These are phyloP conservation scores for Linnaemya vulpina DNA, from an alignment of 2,888 invertebrate species.

Conservation along the genomic window DNA sequence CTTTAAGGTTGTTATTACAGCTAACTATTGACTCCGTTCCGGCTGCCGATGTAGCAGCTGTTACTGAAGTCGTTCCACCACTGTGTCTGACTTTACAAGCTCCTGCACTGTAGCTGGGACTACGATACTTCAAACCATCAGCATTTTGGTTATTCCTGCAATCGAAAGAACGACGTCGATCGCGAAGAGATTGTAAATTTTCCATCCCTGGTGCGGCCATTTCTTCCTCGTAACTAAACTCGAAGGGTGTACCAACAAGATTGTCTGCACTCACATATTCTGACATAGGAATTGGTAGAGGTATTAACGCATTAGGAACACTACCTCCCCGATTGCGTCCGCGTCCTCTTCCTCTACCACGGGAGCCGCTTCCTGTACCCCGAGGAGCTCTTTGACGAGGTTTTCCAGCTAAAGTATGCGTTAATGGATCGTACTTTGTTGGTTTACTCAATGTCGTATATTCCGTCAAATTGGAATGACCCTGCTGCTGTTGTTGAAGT, in stretches of 20 bases:
- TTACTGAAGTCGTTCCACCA: slow-evolving; percentile 69
- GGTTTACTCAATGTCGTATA: slow-evolving; percentile 78
- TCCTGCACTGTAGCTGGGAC: slow-evolving; percentile 75
- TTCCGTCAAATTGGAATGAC: slow-evolving; percentile 71
- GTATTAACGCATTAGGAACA: slow-evolving; percentile 76
- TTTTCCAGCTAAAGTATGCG: slow-evolving; percentile 79
- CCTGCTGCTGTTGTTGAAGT: slow-evolving; percentile 71
- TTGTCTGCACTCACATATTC: slow-evolving; percentile 87
- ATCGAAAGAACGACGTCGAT: slow-evolving; percentile 90
- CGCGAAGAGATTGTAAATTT: slow-evolving; percentile 90
- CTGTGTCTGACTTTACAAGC: slow-evolving; percentile 77
- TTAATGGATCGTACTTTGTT: slow-evolving; percentile 78
- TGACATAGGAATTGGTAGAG: slow-evolving; percentile 79
- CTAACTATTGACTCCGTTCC: slow-evolving; percentile 67
- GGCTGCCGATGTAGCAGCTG: slow-evolving; percentile 64
- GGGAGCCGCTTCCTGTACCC: slow-evolving; percentile 77
- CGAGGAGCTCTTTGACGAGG: slow-evolving; percentile 81
- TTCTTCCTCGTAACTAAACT: slow-evolving; percentile 92
- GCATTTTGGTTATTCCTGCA: slow-evolving; percentile 81
- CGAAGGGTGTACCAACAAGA: slow-evolving; percentile 93
- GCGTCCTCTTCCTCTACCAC: slow-evolving; percentile 82
- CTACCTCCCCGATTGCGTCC: slow-evolving; percentile 83
- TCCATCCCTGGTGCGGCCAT: slow-evolving; percentile 90
- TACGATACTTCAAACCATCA: slow-evolving; percentile 75
- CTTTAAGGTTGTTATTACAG: slow-evolving; percentile 72